A percentile compares a stretch with the other conserved stretches of the same genome.
phyloP scores from a whole-genome alignment of 2,888 invertebrate species.

The Falcaria lacertinaria region DNA sequence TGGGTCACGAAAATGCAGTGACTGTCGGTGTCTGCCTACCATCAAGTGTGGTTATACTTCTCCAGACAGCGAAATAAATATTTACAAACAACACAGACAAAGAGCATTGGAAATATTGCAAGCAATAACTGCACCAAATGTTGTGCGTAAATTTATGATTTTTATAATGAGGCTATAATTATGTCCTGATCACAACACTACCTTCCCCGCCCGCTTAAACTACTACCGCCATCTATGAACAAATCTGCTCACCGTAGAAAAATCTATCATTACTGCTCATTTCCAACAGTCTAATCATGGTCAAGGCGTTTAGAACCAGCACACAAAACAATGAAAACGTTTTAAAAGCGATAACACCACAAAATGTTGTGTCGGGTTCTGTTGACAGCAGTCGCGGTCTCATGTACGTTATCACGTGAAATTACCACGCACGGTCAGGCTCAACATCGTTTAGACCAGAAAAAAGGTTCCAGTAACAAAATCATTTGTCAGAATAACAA shows the following conservation, averaged over 20 bases:
- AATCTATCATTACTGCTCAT: background rate
- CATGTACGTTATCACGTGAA: conserved; percentile 68
- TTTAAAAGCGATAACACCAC: conserved; percentile 39
- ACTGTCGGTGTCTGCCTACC: too few species aligned
- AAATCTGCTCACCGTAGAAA: background rate
- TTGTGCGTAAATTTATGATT: too few species aligned
- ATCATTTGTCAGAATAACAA: conserved; percentile 17
- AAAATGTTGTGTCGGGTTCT: conserved; percentile 61
- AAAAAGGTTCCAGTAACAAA: conserved; percentile 64
- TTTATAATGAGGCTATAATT: too few species aligned
- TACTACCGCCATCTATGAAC: background rate
- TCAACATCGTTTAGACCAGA: conserved; percentile 48
- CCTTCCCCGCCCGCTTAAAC: background rate
- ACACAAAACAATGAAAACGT: conserved; percentile 25
- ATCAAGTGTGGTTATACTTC: too few species aligned
- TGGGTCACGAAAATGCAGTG: too few species aligned
- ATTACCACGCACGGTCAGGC: conserved; percentile 43
- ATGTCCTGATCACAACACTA: too few species aligned
- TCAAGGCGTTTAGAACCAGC: conserved; percentile 9
- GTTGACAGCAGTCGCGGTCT: conserved; percentile 49
- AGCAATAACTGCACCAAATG: too few species aligned
- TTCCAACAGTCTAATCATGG: conserved; percentile 2
- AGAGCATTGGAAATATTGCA: too few species aligned
- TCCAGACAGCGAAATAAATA: too few species aligned
- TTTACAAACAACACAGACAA: too few species aligned